Base-by-base conservation (phyloP, 2,113 vertebrate species). In the Scolopax mira region DNA sequence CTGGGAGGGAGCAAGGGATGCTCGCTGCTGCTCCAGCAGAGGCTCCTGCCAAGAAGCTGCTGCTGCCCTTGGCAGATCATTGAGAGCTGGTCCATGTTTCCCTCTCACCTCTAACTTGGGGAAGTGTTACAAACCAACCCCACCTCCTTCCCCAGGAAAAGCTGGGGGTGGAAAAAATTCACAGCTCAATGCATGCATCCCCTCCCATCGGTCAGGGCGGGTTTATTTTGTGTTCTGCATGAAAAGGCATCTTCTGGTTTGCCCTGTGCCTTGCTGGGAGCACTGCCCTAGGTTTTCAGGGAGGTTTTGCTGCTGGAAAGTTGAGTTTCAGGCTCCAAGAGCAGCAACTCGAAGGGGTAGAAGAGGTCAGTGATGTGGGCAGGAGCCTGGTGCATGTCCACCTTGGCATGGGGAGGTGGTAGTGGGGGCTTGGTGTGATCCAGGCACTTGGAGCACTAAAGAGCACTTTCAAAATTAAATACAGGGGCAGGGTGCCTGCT, bases 21-120 rank as follows among this genome's bases (percentile, higher is more conserved):
- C 89, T 95, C 30, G 2, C 85, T 62, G 78, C 69, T 49, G 84
- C n/a, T 80, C 60, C 74, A 65, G 90, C 65, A 75, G 62, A 82
- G 65, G 42, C 88, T 91, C 80, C 74, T 96, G 96, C 97, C 95
- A 93, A 95, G 93, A 92, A 86, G 61, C 83, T 67, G 80, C 71
- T 22, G 5, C 79, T 94, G 93, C 94, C 93, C 94, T 96, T 94
- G 94, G 94, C 81, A 71, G 88, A 80, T 93, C 88, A 86, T 74
- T 88, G 94, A 89, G 33, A 90, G 75, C 87, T 78, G 92, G 19
- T 46, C 66, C 33, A 11, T 2, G 0, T 46, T 83, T 33, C 67
- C 74, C 54, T 67, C 84, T 62, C 79, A 9, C 23, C 11, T n/a
- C 64, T 35, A 35, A 61, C 86, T 88, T 46, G 37, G 79, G 67